Conservation (phyloP, 2,888 invertebrate species). For the Drosophila meridiana region DNA sequence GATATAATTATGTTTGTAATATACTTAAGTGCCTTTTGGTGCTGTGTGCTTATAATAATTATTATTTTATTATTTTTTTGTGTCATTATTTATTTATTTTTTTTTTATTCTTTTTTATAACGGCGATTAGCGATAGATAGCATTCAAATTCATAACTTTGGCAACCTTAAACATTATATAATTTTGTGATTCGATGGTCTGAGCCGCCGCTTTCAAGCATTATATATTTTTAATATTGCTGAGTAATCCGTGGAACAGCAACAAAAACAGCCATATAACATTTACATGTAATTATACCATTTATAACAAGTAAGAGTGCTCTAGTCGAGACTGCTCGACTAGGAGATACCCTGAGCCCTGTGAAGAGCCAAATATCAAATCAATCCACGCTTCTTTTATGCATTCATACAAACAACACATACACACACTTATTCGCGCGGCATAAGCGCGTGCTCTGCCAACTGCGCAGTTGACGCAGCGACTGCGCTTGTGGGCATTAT, state of each 20-base stretch:
- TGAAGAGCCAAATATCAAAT: too few relatives aligned
- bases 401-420: too few relatives aligned
- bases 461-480: too few relatives aligned
- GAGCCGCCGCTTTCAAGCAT: conserved; percentile 21
- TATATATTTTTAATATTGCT: background rate
- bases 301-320: background rate
- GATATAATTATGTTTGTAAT: background rate
- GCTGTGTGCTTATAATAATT: conserved; percentile 28
- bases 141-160: conserved; percentile 73
- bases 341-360: too few relatives aligned
- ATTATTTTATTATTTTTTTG: background rate
- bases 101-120: conserved; percentile 17
- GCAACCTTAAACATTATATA: conserved; percentile 21
- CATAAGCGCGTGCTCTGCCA: too few relatives aligned
- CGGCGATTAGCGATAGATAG: conserved; percentile 75
- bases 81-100: background rate
- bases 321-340: too few relatives aligned
- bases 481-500: too few relatives aligned
- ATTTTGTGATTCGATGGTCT: conserved; percentile 13
- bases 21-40: conserved; percentile 34
- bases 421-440: too few relatives aligned
- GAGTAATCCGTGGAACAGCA: conserved; percentile 15
- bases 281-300: conserved; percentile 14
- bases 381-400: too few relatives aligned
- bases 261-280: conserved; percentile 18